These are phyloP conservation scores for Athalia circularis DNA, from an alignment of 2,888 invertebrate species.

Conservation along the genomic window DNA sequence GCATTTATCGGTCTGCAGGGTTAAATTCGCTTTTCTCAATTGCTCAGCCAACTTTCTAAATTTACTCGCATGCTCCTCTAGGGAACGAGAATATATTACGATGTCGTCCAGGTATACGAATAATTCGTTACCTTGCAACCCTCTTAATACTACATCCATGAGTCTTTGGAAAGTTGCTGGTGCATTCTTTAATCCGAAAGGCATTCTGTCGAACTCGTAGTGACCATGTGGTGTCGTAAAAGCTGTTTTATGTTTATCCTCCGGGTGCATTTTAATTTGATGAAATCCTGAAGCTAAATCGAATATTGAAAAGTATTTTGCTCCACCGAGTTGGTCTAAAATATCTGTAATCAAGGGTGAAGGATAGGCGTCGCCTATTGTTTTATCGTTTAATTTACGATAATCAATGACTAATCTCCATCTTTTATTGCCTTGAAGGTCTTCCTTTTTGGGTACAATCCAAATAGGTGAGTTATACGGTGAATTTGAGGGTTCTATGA, in stretches of 20 bases:
- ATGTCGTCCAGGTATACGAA: constrained; percentile 20
- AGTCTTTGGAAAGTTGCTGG: neutral
- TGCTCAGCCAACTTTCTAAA: neutral
- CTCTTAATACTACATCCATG: constrained; percentile 1
- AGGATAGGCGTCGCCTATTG: neutral
- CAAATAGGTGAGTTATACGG: constrained; percentile 8
- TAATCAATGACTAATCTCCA: constrained; percentile 1
- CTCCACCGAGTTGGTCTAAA: neutral
- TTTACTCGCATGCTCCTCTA: neutral
- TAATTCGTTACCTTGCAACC: neutral
- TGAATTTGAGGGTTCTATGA: neutral
- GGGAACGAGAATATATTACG: neutral
- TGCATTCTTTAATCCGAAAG: constrained; percentile 15
- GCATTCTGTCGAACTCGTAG: neutral
- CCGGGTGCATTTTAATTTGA: neutral
- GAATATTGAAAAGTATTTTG: constrained; percentile 21
- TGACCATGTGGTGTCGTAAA: constrained; percentile 10
- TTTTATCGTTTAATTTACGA: neutral
- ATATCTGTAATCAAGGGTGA: constrained; percentile 1
- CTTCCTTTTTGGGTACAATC: neutral
- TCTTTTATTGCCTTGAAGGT: neutral
- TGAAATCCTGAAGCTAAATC: constrained; percentile 12
- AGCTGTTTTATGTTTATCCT: neutral
- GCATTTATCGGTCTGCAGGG: constrained; percentile 6
- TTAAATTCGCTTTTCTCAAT: neutral